Percentiles rank a stretch among this genome's conserved stretches.
Evolutionary conservation across 1,140 invertebrate species (phyloP).

Genomic region (Antheraea pernyi): DNA sequence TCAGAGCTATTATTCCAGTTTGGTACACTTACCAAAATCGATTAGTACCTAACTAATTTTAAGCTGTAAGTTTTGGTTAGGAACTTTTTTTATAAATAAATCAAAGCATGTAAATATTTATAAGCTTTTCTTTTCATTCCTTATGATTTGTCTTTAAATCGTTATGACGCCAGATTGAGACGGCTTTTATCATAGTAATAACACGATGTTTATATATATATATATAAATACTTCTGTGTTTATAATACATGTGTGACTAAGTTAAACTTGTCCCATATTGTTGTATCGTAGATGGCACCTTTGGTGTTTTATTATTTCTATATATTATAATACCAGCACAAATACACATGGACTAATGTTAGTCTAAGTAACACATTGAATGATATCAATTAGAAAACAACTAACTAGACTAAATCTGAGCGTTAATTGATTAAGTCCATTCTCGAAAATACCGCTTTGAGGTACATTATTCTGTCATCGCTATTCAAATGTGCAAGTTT

Average conservation of each 20-base stretch:
- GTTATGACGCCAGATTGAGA: not conserved
- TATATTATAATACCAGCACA: not conserved
- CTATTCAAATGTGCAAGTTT: no score
- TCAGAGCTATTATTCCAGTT: constrained; percentile 59
- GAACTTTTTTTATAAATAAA: constrained; percentile 36
- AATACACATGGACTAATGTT: not conserved
- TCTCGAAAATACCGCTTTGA: no score
- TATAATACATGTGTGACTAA: not conserved
- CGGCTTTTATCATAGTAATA: not conserved
- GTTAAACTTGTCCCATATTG: not conserved
- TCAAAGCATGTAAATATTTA: constrained; percentile 51
- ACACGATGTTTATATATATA: not conserved
- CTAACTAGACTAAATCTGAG: no score
- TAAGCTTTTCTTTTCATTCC: constrained; percentile 36
- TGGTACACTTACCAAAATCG: constrained; percentile 65
- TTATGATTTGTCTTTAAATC: constrained; percentile 8
- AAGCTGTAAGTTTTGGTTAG: constrained; percentile 35
- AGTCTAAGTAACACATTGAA: no score
- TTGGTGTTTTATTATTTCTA: not conserved
- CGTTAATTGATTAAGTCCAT: no score
- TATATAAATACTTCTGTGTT: not conserved
- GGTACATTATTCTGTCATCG: no score
- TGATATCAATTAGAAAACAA: no score
- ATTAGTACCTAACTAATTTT: constrained; percentile 66
- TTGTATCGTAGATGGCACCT: not conserved